Evolutionary conservation across 2,888 invertebrate genomes (phyloP).

Genomic region (Philonicus albiceps): DNA sequence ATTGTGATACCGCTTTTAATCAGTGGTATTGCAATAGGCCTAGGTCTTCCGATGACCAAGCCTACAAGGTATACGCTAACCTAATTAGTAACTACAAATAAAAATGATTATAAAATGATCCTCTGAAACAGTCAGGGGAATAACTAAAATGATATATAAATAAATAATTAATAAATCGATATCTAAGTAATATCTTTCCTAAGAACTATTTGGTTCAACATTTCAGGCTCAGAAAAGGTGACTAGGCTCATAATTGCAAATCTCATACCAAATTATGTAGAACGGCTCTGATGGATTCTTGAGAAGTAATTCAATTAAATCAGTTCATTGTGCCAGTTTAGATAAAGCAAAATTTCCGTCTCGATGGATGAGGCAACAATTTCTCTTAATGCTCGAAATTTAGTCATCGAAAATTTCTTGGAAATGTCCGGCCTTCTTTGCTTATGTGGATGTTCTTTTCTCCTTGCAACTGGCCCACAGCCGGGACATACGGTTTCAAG

Average conservation of each 20-base stretch:
- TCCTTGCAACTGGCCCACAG: background rate
- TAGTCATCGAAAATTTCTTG: conserved; percentile 35
- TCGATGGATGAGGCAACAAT: background rate
- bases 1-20: no score
- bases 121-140: no score
- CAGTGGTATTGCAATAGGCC: no score
- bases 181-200: no score
- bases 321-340: background rate
- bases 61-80: no score
- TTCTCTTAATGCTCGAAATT: background rate
- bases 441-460: background rate
- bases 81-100: no score
- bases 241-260: background rate
- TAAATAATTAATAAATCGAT: no score
- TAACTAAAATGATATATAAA: no score
- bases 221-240: no score
- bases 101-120: no score
- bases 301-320: background rate
- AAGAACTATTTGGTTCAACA: no score
- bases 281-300: background rate
- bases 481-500: background rate
- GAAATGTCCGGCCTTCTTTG: conserved; percentile 5
- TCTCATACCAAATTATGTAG: background rate
- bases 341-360: background rate
- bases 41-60: no score